Base-by-base conservation (phyloP, 2,113 vertebrate genomes). In the Aspiorhynchus laticeps region DNA sequence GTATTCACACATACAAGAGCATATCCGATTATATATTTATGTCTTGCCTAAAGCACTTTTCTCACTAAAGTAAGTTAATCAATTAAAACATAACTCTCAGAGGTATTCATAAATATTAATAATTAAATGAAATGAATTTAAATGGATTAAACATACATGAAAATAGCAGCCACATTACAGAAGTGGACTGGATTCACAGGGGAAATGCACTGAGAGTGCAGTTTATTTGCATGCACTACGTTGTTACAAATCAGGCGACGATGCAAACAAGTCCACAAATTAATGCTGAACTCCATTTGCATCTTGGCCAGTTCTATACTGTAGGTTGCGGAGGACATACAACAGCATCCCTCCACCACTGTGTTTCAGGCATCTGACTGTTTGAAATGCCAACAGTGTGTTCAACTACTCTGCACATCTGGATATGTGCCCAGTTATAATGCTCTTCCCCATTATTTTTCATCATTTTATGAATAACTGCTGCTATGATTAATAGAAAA, bases 81-180 rank as follows among this genome's bases (percentile, higher is more conserved):
- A 83, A 48, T 83, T 71, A 83, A 82, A 26, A 51, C 43, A 15
- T 31, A 69, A 83, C 19, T 83, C 80, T 24, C 41, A 65, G 38
- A 28, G 61, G 38, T 31, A 21, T 67, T 69, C 26, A 48, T 24
- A 83, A 67, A 48, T 26, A 31, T 83, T 24, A 83, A 69, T 83
- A 28, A 83, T 69, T 71, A 48, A 36, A 41, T 9, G 0, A 51
- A 65, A 83, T 51, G 4, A 53, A 36, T 51, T 31, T n/a, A n/a
- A 51, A 51, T 48, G 31, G 8, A 83, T 83, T 71, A 71, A 83
- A 53, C 81, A 53, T 53, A 51, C 26, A 73, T 69, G 3, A 53
- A 73, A 71, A 53, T 26, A 56, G 81, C 21, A 36, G 21, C 10
- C 3, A 1, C 9, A 28, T 67, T 28, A 48, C n/a, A 48, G 7